A percentile compares a stretch with the other conserved stretches of the same genome.
These are phyloP conservation scores for Ypsolopha sequella DNA, from an alignment of 2,888 invertebrate genomes.

Conservation along the genomic window DNA sequence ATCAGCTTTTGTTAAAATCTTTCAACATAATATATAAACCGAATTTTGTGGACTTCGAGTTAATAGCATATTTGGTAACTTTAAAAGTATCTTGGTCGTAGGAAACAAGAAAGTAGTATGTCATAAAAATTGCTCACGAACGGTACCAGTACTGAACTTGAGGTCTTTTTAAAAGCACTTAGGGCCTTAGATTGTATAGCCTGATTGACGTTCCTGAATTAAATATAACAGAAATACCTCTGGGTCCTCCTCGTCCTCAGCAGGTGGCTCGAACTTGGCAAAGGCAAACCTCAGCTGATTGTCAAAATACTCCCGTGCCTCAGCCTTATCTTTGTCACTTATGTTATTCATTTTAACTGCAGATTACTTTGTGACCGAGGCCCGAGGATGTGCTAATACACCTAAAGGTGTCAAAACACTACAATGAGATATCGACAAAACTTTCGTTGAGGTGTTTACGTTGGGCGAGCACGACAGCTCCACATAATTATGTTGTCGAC, in stretches of 20 bases:
- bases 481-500: conserved; percentile 2
- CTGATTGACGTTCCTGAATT: not conserved
- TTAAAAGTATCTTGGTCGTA: no score
- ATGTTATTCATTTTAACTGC: conserved; percentile 18
- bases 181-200: not conserved
- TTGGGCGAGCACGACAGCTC: conserved; percentile 7
- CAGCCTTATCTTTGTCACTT: conserved; percentile 41
- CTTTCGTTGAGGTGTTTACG: conserved; percentile 32
- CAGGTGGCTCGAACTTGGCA: conserved; percentile 41
- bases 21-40: no score
- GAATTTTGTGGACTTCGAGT: no score
- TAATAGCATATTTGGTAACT: no score
- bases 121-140: no score
- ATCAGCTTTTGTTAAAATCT: no score
- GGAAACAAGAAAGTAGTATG: no score
- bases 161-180: not conserved
- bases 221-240: conserved; percentile 32
- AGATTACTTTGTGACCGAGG: not conserved
- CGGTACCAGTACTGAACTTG: no score
- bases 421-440: conserved; percentile 49
- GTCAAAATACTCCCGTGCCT: conserved; percentile 50
- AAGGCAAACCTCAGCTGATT: conserved; percentile 54
- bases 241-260: conserved; percentile 47
- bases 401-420: not conserved
- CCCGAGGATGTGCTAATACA: not conserved